phyloP scores from a whole-genome alignment of 2,113 vertebrate species.

The Halcyon malimbica region DNA sequence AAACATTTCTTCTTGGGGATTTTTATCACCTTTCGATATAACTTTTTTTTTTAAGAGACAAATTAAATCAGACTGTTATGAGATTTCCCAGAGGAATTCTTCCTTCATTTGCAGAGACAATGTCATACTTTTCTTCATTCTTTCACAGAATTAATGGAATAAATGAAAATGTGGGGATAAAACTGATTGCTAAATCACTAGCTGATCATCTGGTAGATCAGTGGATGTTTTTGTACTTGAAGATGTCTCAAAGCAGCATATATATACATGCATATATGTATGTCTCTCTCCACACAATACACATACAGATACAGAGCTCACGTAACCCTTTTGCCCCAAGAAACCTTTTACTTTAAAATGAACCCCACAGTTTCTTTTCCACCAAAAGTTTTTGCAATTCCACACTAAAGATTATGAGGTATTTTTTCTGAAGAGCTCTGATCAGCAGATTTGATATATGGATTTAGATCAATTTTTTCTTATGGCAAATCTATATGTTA shows the following conservation, averaged over 20 bases:
- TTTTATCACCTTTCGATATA: conserved; percentile 64
- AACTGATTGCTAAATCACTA: not conserved
- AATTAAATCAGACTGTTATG: conserved; percentile 68
- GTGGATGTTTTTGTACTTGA: not conserved
- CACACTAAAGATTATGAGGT: conserved; percentile 59
- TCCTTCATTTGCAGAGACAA: conserved; percentile 53
- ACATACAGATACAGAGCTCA: not conserved
- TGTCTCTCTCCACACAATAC: not conserved
- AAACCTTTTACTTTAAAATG: conserved; percentile 7
- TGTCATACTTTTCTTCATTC: not conserved
- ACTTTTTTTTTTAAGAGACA: conserved; percentile 47
- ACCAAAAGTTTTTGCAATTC: conserved; percentile 51
- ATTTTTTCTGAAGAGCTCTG: conserved; percentile 71
- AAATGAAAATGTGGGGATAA: not conserved
- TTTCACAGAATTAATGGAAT: conserved; percentile 1
- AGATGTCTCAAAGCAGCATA: not conserved
- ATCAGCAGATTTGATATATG: conserved; percentile 89
- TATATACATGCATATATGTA: not conserved
- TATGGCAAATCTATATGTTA: conserved; percentile 85
- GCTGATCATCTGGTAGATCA: not conserved
- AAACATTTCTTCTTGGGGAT: conserved; percentile 65
- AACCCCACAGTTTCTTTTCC: conserved; percentile 5
- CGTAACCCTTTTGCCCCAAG: not conserved
- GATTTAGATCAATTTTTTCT: conserved; percentile 84
- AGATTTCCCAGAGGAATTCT: conserved; percentile 62